A percentile compares a stretch with the other conserved stretches of the same genome.
Conservation (phyloP, 2,113 vertebrate genomes). For the Camarhynchus parvulus region DNA sequence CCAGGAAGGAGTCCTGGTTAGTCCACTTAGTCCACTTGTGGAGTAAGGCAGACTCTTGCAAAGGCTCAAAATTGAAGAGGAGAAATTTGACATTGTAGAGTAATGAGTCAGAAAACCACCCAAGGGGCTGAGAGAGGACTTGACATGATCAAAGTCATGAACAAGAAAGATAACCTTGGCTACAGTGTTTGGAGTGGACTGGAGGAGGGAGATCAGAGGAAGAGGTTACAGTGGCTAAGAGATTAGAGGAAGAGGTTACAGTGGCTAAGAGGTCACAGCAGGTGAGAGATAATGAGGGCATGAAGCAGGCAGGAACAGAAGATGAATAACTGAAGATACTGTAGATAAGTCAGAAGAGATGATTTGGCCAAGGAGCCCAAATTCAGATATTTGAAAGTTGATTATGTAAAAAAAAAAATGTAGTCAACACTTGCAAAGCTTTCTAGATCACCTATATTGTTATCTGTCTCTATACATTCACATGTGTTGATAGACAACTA, state of each 20-base stretch:
- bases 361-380: neutral
- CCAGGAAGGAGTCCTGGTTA: neutral
- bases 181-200: neutral
- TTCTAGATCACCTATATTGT: neutral
- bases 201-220: neutral
- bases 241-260: neutral
- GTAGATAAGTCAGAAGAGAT: neutral
- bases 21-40: neutral
- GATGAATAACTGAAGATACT: neutral
- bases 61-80: neutral
- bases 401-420: neutral
- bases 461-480: neutral
- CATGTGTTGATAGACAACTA: neutral
- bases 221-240: neutral
- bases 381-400: neutral
- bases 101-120: conserved; percentile 18
- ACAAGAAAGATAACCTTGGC: conserved; percentile 22
- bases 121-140: neutral
- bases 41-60: neutral
- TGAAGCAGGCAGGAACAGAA: neutral
- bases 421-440: neutral
- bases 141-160: neutral
- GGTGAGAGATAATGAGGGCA: neutral
- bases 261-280: neutral
- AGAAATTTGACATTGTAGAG: conserved; percentile 10